phyloP scores from a whole-genome alignment of 2,888 invertebrate genomes.

The Thecophora atra region DNA sequence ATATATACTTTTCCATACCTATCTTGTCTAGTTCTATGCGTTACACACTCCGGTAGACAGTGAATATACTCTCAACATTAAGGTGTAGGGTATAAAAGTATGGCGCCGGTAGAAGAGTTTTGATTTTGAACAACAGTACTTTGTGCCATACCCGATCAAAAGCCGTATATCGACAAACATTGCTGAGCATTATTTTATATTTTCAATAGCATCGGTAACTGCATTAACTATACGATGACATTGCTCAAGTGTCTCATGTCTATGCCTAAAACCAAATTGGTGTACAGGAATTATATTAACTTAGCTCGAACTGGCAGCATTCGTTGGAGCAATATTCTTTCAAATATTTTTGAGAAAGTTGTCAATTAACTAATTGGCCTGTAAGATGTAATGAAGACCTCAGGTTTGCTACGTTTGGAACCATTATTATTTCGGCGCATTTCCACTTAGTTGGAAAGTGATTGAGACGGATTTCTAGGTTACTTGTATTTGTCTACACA shows the following conservation, averaged over 20 bases:
- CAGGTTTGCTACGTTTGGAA: conserved; percentile 18
- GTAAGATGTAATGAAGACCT: conserved; percentile 5
- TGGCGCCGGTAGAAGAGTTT: too few species aligned
- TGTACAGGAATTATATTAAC: not conserved
- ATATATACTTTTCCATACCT: too few species aligned
- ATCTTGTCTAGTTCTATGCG: too few species aligned
- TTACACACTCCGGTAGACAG: too few species aligned
- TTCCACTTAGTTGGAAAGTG: conserved; percentile 8
- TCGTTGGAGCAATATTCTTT: conserved; percentile 9
- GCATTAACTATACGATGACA: too few species aligned
- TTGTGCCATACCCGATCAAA: too few species aligned
- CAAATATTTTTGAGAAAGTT: conserved; percentile 10
- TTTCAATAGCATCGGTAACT: conserved; percentile 8
- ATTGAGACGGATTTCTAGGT: not conserved
- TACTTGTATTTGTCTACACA: too few species aligned
- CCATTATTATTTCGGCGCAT: conserved; percentile 26
- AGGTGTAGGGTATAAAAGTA: too few species aligned
- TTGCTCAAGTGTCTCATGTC: conserved; percentile 13
- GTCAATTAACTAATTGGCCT: too few species aligned
- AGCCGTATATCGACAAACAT: too few species aligned
- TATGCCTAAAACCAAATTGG: conserved; percentile 10
- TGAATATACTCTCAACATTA: too few species aligned
- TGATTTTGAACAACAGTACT: too few species aligned
- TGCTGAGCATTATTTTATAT: conserved; percentile 1
- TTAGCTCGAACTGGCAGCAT: conserved; percentile 12